phyloP scores from a whole-genome alignment of 2,888 invertebrate genomes.

The Amphipoea oculea region DNA sequence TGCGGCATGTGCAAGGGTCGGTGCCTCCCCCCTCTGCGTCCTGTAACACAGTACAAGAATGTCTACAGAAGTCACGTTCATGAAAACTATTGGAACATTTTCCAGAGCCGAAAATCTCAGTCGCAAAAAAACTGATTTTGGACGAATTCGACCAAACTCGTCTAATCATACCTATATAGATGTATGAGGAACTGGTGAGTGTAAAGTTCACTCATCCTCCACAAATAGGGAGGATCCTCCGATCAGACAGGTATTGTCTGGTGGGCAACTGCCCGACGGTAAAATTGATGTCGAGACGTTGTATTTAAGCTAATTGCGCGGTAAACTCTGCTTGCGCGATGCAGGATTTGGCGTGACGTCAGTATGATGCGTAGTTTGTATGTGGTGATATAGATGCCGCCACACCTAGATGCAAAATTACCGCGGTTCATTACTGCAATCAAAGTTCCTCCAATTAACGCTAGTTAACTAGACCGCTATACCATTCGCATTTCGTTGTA shows the following conservation, averaged over 20 bases:
- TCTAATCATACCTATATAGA: neutral
- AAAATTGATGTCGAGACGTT: neutral
- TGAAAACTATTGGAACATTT: neutral
- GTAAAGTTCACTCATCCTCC: neutral
- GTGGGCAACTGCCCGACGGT: neutral
- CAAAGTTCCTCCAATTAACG: neutral
- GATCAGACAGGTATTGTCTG: neutral
- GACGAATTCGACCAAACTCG: neutral
- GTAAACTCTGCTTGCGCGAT: neutral
- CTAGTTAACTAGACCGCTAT: neutral
- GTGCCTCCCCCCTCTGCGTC: constrained; percentile 5
- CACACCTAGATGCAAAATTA: neutral
- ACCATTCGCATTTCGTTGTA: neutral
- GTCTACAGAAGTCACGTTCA: constrained; percentile 29
- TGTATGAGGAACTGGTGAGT: neutral
- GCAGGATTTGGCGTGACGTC: neutral
- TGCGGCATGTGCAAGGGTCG: constrained; percentile 71
- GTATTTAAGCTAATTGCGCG: neutral
- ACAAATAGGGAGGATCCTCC: neutral
- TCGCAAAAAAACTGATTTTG: neutral
- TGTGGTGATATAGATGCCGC: neutral
- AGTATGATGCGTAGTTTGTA: neutral
- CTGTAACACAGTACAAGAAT: no score
- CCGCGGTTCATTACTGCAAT: neutral
- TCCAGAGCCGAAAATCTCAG: neutral